Evolutionary conservation across 1,140 invertebrate genomes (phyloP).

Genomic region (Hestina assimilis): DNA sequence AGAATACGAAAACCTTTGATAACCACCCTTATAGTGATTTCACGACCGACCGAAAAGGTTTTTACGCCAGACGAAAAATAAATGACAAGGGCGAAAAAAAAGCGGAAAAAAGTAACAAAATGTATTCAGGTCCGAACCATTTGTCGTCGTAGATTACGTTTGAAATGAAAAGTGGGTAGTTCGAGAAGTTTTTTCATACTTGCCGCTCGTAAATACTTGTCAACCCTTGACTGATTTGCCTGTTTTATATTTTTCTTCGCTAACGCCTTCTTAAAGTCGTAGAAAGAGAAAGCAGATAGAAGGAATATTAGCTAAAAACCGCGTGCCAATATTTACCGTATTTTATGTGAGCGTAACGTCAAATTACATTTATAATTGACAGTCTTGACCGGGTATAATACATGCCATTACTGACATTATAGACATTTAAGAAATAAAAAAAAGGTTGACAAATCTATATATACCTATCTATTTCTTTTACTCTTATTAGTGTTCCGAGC

Average conservation of each 20-base stretch:
- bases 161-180: slow-evolving; percentile 68
- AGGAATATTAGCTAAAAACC: too few species aligned
- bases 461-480: too few species aligned
- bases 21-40: slow-evolving; percentile 15
- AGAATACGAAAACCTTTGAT: too few species aligned
- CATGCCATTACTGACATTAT: too few species aligned
- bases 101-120: slow-evolving; percentile 31
- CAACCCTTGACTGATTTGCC: slow-evolving; percentile 62
- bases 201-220: slow-evolving; percentile 56
- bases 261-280: background rate
- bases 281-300: too few species aligned
- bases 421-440: too few species aligned
- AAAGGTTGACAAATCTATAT: too few species aligned
- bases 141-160: slow-evolving; percentile 66
- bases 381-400: too few species aligned
- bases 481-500: too few species aligned
- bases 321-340: too few species aligned
- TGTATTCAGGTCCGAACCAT: slow-evolving; percentile 63
- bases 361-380: too few species aligned
- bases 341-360: too few species aligned
- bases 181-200: slow-evolving; percentile 56
- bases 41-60: slow-evolving; percentile 2
- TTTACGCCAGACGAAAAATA: slow-evolving; percentile 21
- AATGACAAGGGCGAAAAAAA: slow-evolving; percentile 39
- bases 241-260: slow-evolving; percentile 8